These are phyloP conservation scores for Leptatherina wallacei DNA, from an alignment of 2,797 vertebrate genomes.

Conservation along the genomic window DNA sequence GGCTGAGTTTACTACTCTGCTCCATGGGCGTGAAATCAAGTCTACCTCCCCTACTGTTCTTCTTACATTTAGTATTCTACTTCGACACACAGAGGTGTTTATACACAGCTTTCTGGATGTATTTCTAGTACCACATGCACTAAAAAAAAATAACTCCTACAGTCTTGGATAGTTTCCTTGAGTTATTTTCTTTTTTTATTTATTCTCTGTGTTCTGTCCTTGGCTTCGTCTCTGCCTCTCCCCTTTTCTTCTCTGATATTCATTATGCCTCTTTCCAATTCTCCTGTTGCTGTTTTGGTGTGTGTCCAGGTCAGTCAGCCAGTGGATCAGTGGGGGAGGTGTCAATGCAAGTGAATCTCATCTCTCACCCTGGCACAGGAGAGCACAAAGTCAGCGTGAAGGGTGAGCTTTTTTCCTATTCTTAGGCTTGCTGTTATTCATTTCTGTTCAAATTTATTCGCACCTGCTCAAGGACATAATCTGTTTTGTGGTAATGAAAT, in stretches of 20 bases:
- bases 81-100: constrained; percentile 37
- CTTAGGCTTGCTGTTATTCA: constrained; percentile 19
- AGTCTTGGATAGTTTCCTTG: constrained; percentile 37
- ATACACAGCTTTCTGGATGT: constrained; percentile 33
- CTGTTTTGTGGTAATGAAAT: neutral
- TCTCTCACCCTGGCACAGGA: constrained; percentile 92
- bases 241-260: constrained; percentile 40
- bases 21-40: constrained; percentile 41
- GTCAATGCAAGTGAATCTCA: constrained; percentile 93
- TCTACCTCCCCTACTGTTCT: constrained; percentile 28
- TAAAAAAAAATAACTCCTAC: constrained; percentile 33
- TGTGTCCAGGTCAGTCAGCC: constrained; percentile 87
- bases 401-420: constrained; percentile 69
- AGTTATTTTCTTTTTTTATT: constrained; percentile 12
- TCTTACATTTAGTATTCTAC: constrained; percentile 28
- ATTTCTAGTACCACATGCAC: constrained; percentile 31
- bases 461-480: constrained; percentile 28
- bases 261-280: constrained; percentile 59
- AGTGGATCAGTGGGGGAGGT: constrained; percentile 93
- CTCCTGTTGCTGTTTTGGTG: constrained; percentile 70
- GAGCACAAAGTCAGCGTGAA: constrained; percentile 97
- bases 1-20: constrained; percentile 26
- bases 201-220: constrained; percentile 24
- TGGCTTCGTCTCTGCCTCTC: constrained; percentile 19
- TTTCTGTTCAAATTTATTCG: constrained; percentile 39